Base-by-base conservation (phyloP, 2,797 vertebrate genomes). In the Galagoides demidoff region DNA sequence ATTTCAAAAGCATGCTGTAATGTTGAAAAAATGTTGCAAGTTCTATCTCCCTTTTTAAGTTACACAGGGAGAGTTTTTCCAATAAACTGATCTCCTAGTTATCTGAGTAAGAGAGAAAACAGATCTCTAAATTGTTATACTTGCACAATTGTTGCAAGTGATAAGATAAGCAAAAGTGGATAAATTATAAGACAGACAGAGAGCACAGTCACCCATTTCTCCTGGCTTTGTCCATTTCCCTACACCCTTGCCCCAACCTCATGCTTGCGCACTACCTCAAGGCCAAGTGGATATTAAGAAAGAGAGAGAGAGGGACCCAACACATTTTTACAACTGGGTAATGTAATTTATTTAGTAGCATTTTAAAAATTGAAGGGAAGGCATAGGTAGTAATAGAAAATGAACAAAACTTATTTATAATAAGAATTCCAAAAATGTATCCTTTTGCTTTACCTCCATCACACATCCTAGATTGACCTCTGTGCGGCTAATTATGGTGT, bases 41-140 rank as follows among this genome's bases (percentile, higher is more conserved):
- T 82, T 85, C 59, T 39, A 61, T 45, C 70, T 74, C 88, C 59
- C 34, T 94, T 83, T 78, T 49, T 63, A 90, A 66, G 78, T 70
- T 78, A 73, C 52, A 49, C 12, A 29, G 13, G 52, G 55, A 89
- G 45, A 23, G 76, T 7, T 70, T 77, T 31, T 8, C 27, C 25
- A 57, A 64, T 82, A 76, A 61, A 78, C 34, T 57, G 34, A 85
- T 86, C 8, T 76, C 71, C 64, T 77, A 43, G 22, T 39, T 73
- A 70, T 86, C 17, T 82, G 49, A 83, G 12, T 25, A 59, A 85
- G 37, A 88, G 0, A 68, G 31, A 88, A 90, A 39, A 61, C 39
- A 49, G 2, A 68, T 37, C 22, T 57, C 22, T 49, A 49, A 27
- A 17, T 37, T 70, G 43, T 43, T 77, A 55, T 10, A 31, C 17